Evolutionary conservation across 2,113 vertebrate species (phyloP).

Genomic region (Pachycephala philippinensis): DNA sequence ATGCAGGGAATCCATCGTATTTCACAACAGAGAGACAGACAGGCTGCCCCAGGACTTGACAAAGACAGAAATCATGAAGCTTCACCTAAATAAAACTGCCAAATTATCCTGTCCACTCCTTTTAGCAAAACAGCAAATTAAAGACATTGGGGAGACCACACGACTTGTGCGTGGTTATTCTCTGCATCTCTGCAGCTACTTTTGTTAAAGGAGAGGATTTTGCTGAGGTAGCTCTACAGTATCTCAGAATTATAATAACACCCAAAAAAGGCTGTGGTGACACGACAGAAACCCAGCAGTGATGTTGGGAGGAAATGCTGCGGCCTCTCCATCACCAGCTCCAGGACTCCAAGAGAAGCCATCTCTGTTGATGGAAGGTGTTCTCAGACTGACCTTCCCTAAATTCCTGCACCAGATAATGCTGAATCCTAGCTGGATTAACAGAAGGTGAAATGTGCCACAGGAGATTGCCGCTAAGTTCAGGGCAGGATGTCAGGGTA

Average conservation of each 20-base stretch:
- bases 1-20: not conserved
- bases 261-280: not conserved
- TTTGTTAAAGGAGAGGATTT: not conserved
- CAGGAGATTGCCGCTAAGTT: not conserved
- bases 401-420: not conserved
- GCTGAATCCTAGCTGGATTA: not conserved
- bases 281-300: not conserved
- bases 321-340: not conserved
- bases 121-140: not conserved
- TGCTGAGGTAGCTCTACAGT: not conserved
- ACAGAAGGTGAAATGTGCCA: not conserved
- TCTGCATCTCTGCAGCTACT: not conserved
- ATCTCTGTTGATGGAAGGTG: not conserved
- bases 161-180: accelerated
- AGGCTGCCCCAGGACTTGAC: not conserved
- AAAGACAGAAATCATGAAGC: not conserved
- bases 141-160: not conserved
- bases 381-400: not conserved
- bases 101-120: not conserved
- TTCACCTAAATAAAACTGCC: not conserved
- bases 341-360: not conserved
- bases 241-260: not conserved
- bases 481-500: not conserved
- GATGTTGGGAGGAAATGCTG: not conserved
- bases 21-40: not conserved